These are phyloP conservation scores for Callithrix jacchus DNA, from an alignment of 2,113 vertebrate species.

Conservation along the genomic window DNA sequence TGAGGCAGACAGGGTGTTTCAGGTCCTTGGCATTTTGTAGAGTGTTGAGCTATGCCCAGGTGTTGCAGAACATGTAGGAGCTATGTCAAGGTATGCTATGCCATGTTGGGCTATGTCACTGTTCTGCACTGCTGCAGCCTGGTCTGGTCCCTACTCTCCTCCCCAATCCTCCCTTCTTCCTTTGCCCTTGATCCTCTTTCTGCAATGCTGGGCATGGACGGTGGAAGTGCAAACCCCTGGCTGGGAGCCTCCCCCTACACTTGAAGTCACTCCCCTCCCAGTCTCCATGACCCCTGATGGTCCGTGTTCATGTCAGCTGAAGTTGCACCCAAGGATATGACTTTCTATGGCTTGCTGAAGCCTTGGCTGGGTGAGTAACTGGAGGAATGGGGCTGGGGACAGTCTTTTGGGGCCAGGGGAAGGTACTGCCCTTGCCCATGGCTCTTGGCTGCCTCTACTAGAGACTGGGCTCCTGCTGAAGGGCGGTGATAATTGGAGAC, in stretches of 20 bases:
- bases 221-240: background rate
- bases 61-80: background rate
- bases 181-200: background rate
- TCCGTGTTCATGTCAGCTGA: conserved; percentile 77
- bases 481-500: conserved; percentile 86
- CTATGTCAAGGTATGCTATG: background rate
- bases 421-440: background rate
- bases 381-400: background rate
- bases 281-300: background rate
- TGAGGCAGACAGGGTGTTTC: background rate
- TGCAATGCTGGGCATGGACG: background rate
- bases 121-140: background rate
- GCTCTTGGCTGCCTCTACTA: background rate
- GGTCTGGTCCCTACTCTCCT: rapidly evolving
- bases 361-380: conserved; percentile 92
- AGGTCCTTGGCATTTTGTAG: no score
- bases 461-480: conserved; percentile 87
- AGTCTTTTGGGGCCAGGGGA: background rate
- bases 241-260: background rate
- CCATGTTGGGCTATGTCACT: background rate
- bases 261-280: no score
- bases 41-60: background rate
- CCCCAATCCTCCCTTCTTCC: background rate
- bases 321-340: conserved; percentile 87
- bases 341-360: conserved; percentile 88